These are phyloP conservation scores for Rhingia rostrata DNA, from an alignment of 2,888 invertebrate species.

Conservation along the genomic window DNA sequence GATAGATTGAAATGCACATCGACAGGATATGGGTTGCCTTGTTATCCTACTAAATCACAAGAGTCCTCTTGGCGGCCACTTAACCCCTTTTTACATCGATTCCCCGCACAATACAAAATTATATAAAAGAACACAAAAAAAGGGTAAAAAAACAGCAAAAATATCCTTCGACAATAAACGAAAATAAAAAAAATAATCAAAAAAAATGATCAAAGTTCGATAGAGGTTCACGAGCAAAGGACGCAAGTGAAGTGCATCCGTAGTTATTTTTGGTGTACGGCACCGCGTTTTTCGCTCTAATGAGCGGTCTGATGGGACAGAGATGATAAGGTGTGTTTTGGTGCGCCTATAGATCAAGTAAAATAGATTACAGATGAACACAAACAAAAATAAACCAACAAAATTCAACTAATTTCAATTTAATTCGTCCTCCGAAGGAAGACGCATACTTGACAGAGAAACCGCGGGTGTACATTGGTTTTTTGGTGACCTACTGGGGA, in stretches of 20 bases:
- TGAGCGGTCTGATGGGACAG: conserved; percentile 42
- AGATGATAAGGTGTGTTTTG: conserved; percentile 29
- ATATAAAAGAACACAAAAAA: conserved; percentile 5
- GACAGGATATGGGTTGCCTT: neutral
- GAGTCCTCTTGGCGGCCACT: conserved; percentile 55
- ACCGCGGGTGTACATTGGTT: neutral
- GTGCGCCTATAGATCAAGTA: conserved; percentile 2
- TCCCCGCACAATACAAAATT: conserved; percentile 6
- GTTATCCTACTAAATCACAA: conserved; percentile 41
- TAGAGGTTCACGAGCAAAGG: conserved; percentile 16
- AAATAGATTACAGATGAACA: neutral
- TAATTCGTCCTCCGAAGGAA: conserved; percentile 15
- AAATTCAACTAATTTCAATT: conserved; percentile 30
- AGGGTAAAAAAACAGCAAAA: conserved; percentile 21
- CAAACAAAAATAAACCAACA: conserved; percentile 5
- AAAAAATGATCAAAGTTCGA: conserved; percentile 36
- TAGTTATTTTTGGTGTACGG: conserved; percentile 26
- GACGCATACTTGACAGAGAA: too few species aligned
- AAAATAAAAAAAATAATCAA: conserved; percentile 14
- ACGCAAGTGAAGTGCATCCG: conserved; percentile 44
- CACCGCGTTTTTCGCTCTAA: conserved; percentile 45
- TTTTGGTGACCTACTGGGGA: conserved; percentile 17
- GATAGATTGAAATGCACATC: conserved; percentile 29
- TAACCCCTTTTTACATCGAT: conserved; percentile 56
- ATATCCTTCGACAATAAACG: neutral